Evolutionary conservation across 1,140 invertebrate species (phyloP).

Genomic region (Trichonephila clavipes): DNA sequence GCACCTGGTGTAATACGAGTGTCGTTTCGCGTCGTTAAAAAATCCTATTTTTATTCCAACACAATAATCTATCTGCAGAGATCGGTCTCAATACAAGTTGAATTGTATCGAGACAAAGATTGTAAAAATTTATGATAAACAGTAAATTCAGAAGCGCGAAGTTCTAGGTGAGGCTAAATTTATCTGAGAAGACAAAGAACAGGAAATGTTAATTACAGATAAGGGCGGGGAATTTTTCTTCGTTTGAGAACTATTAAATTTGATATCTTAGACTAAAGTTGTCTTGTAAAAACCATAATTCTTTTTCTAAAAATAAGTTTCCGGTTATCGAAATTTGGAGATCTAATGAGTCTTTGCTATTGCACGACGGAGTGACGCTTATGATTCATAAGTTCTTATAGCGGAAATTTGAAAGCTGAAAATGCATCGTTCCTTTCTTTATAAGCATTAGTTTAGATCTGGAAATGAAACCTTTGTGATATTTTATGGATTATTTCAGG

Average conservation of each 20-base stretch:
- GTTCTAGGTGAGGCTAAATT: constrained; percentile 31
- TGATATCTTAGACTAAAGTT: constrained; percentile 11
- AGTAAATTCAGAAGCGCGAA: constrained; percentile 22
- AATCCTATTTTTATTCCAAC: constrained; percentile 30
- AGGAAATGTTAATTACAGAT: constrained; percentile 50
- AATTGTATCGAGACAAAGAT: constrained; percentile 25
- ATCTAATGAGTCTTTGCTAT: neutral
- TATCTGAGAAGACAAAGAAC: constrained; percentile 38
- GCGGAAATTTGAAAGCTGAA: neutral
- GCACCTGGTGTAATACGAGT: constrained; percentile 18
- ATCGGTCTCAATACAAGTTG: neutral
- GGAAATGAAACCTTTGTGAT: too few relatives aligned
- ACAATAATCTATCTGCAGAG: neutral
- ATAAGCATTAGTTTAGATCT: too few relatives aligned
- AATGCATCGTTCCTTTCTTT: neutral
- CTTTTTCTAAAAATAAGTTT: constrained; percentile 34
- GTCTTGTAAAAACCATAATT: constrained; percentile 17
- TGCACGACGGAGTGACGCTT: neutral
- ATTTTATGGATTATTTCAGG: too few relatives aligned
- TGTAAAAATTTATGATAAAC: constrained; percentile 50
- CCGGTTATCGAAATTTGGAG: constrained; percentile 41
- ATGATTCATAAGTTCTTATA: neutral
- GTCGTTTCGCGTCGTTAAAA: neutral
- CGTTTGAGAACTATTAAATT: constrained; percentile 29
- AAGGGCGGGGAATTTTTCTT: constrained; percentile 27